Conservation (phyloP, 2,797 vertebrate genomes). For the Scarus forsteni region DNA sequence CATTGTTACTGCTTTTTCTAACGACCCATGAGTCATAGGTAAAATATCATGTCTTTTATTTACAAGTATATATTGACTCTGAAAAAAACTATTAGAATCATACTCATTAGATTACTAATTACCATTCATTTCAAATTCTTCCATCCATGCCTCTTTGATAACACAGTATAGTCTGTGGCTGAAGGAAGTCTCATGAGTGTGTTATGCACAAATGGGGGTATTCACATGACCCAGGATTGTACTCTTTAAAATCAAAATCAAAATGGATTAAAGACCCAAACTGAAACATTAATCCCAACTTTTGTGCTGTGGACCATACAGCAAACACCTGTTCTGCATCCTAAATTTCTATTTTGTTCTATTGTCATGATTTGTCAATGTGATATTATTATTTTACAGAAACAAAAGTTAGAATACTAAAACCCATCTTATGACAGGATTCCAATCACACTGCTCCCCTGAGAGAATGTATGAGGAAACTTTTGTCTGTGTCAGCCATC, state of each 20-base stretch:
- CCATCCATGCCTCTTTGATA: slow-evolving; percentile 7
- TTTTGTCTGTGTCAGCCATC: no score
- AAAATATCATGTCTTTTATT: neutral
- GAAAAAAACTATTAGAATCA: slow-evolving; percentile 4
- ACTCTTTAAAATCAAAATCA: no score
- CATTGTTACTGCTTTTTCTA: slow-evolving; percentile 6
- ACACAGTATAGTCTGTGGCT: neutral
- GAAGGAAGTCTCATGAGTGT: slow-evolving; percentile 26
- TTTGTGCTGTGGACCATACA: no score
- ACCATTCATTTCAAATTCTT: slow-evolving; percentile 12
- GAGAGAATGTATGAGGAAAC: no score
- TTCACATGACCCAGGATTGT: no score
- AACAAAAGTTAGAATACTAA: no score
- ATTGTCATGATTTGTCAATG: no score
- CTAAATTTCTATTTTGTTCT: no score
- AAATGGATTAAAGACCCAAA: neutral
- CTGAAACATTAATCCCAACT: neutral
- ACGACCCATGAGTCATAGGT: neutral
- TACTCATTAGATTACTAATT: slow-evolving; percentile 1
- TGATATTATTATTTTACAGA: no score
- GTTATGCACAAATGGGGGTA: neutral
- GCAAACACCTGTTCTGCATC: no score
- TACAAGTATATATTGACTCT: neutral
- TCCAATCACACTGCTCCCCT: no score
- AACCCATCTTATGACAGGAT: no score